Evolutionary conservation across 1,140 invertebrate genomes (phyloP), one percentile per base, ranked within the genome.

Genomic region (Atta texana): DNA sequence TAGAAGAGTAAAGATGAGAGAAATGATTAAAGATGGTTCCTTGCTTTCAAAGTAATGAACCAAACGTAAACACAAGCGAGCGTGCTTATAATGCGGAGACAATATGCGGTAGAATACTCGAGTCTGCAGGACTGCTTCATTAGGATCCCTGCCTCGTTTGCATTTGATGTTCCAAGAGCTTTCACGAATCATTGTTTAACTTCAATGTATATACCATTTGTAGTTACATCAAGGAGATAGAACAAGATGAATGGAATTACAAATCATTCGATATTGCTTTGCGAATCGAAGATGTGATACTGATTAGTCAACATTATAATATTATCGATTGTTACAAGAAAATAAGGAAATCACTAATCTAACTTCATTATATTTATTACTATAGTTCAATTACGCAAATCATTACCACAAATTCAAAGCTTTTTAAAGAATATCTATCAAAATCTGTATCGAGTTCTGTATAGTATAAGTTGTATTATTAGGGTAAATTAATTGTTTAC

Each of bases 131-230:
- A 78, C n/a, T 77, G 87, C 88, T 91, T 90, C 69, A 91, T 89
- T 74, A 80, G 72, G 86, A 82, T 59, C 66, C 80, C 63, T 34
- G 63, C 28, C 51, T 39, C 39, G 72, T 55, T 80, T 90, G 90
- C 87, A 68, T 87, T 91, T 91, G 89, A 91, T 88, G 89, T 85
- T 88, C 14, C 55, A 85, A 90, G 80, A 59, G 87, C 84, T 64
- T 75, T 80, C 80, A 66, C 76, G 53, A 86, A 85, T 85, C 71
- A 84, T 90, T 87, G 80, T 16, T 81, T 16, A 34, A 72, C 75
- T 53, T 90, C 89, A 31, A 71, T 71, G 68, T 51, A 51, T 53
- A 69, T 28, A 53, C 24, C 55, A 72, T 80, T 71, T 76, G 57
- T 55, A 44, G 34, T n/a, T 68, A 24, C 34, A 24, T 61, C 61